Base-by-base conservation (phyloP, 2,888 invertebrate genomes). In the Salpingus planirostris region DNA sequence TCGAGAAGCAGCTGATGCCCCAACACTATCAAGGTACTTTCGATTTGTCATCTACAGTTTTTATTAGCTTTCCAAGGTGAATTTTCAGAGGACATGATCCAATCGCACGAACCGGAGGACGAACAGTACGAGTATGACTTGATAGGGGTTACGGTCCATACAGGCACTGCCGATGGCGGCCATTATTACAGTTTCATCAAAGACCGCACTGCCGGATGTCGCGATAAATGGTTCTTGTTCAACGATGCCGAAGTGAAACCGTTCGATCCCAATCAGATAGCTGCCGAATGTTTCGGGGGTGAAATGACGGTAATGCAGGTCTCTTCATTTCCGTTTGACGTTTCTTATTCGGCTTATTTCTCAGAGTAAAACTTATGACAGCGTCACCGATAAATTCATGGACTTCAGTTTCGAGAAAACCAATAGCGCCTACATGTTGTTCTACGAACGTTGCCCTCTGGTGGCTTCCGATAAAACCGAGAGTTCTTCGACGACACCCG, bases 321-420 rank as follows among this genome's bases (percentile, higher is more conserved):
- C 14, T 22, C 8, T 24, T 21, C 10, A 5, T 28, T 26, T 24
- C 29, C 14, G 24, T 33, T 8, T 28, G 11, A 21, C 6, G 13
- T 7, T 11, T 11, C 13, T 11, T 28, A 10, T 12, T 4, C n/a
- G 22, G 15, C 3, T 10, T 21, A 11, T 24, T 15, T 3, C 72
- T 11, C 65, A 87, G 84, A 92, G 92, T 57, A 93, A 93, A 71
- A 93, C 92, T 0, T 95, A 93, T 59, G 95, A 95, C 61, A 89
- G 92, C 0, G 91, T 92, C 13, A 91, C 91, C 5, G 95, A 95
- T 54, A 93, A 93, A 62, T 95, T 92, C 62, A 86, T 95, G 84
- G 95, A 95, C 62, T 91, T 95, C 59, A 92, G 92, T 52, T 93
- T 93, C 60, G 95, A 95, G 66, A 95, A 95, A 71, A 93, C 93